Evolutionary conservation across 2,888 invertebrate genomes (phyloP), one percentile per base, ranked within the genome.

Genomic region (Parnassius apollo): DNA sequence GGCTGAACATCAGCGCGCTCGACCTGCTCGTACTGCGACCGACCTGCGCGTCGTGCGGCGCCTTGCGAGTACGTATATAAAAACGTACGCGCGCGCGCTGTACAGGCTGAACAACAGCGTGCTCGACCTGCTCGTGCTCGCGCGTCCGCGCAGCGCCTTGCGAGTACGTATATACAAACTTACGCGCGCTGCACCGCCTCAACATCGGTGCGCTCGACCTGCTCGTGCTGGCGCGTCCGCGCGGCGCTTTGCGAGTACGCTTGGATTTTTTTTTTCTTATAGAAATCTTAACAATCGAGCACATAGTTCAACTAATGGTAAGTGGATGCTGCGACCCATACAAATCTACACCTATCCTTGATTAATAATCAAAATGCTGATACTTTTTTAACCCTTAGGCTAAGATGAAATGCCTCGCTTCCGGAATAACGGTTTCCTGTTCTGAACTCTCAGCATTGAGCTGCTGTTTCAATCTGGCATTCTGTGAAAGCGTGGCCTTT

Each of bases 41-140:
- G n/a, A n/a, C n/a, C n/a, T n/a, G 96, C 96, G 69, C 35, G 25
- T 62, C 0, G 86, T 90, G 72, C 82, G 96, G 8, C 96, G 96
- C 77, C 82, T 96, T 18, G 96, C 96, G 76, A 18, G 18, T 18
- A 18, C 18, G 68, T 66, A 13, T 42, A 25, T 60, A 57, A 71
- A 59, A 59, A 61, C 61, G 12, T 67, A 68, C 66, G 64, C 62
- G 65, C 67, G 42, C 68, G 65, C 67, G 42, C 68, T 69, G 35
- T 51, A 12, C 45, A 61, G 66, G 57, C 69, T 68, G 62, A 59
- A 68, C 69, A 66, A 68, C 56, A 57, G 45, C 62, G 68, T 68
- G 55, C 95, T 95, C 82, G 86, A 89, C 48, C 88, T 95, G 53
- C 93, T 95, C 0, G 93, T 93, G 56, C 85, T 97, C 63, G 96